phyloP scores from a whole-genome alignment of 2,797 vertebrate species.

The Erpetoichthys calabaricus region DNA sequence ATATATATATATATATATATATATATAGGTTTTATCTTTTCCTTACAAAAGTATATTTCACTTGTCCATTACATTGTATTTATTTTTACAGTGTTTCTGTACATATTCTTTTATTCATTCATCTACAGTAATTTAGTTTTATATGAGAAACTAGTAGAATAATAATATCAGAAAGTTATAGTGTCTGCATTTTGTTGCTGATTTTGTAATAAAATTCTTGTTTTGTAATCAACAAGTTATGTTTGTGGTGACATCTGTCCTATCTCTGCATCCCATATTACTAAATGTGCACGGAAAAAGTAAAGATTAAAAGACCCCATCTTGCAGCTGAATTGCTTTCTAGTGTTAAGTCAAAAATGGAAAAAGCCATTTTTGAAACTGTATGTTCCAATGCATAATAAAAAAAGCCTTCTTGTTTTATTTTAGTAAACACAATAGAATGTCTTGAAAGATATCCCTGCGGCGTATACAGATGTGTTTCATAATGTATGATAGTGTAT shows the following conservation, averaged over 20 bases:
- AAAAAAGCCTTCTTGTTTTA: background rate
- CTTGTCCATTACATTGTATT: too few relatives aligned
- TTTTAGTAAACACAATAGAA: background rate
- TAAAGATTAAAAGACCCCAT: background rate
- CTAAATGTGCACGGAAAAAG: background rate
- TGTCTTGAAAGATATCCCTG: too few relatives aligned
- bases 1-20: too few relatives aligned
- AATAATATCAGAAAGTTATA: too few relatives aligned
- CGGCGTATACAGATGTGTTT: too few relatives aligned
- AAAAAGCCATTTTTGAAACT: background rate
- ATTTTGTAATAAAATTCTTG: background rate
- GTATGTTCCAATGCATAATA: background rate
- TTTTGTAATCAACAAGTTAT: background rate
- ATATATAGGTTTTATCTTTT: too few relatives aligned
- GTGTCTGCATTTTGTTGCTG: background rate
- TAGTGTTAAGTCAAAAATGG: background rate
- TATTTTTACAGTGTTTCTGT: too few relatives aligned
- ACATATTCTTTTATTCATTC: too few relatives aligned
- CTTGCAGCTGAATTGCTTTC: background rate
- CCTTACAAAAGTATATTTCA: too few relatives aligned
- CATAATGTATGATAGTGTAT: too few relatives aligned
- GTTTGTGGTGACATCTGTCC: background rate
- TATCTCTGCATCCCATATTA: background rate
- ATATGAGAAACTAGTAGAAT: too few relatives aligned
- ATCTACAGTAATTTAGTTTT: too few relatives aligned